Base-by-base conservation (phyloP, 2,113 vertebrate genomes). In the Cyprinodon tularosa region DNA sequence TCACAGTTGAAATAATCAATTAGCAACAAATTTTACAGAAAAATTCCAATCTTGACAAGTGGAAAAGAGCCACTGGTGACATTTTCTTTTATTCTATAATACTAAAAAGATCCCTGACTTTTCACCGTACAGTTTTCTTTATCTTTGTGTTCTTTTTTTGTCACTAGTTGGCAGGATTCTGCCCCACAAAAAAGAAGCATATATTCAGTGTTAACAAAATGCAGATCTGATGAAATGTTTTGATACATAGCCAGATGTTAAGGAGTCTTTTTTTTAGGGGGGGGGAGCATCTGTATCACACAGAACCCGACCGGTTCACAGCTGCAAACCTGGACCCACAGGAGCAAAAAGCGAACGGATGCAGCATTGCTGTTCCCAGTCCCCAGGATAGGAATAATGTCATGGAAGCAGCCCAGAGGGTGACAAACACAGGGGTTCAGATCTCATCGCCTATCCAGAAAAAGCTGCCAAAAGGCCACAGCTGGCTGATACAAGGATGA, bases 381-480 rank as follows among this genome's bases (percentile, higher is more conserved):
- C 74, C 22, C 76, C 57, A 60, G 76, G 79, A 66, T 88, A 78
- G 76, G 81, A 83, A 88, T 85, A 86, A 86, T 73, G 61, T 75
- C 68, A 71, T 80, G 82, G 83, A 87, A 82, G 78, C 73, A 73
- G 85, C 84, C 74, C 85, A 77, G 75, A 81, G 85, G 79, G 64
- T 22, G 60, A 71, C 66, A 82, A 84, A 72, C 45, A 12, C 17
- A 17, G 45, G 38, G 29, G 50, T 66, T 88, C 72, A 85, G 88
- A 87, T 87, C 78, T 90, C 71, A 68, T 22, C 3, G 83, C 85
- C 89, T 85, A 74, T 77, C 80, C 72, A 70, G 38, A 38, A 76
- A 70, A 71, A 40, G 74, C 88, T 84, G 84, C 89, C 90, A 91
- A 78, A 82, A 72, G 68, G 83, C 64, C 81, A 84, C 89, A 92